Evolutionary conservation across 2,797 vertebrate genomes (phyloP).

Genomic region (Chaenodraco wilsoni): DNA sequence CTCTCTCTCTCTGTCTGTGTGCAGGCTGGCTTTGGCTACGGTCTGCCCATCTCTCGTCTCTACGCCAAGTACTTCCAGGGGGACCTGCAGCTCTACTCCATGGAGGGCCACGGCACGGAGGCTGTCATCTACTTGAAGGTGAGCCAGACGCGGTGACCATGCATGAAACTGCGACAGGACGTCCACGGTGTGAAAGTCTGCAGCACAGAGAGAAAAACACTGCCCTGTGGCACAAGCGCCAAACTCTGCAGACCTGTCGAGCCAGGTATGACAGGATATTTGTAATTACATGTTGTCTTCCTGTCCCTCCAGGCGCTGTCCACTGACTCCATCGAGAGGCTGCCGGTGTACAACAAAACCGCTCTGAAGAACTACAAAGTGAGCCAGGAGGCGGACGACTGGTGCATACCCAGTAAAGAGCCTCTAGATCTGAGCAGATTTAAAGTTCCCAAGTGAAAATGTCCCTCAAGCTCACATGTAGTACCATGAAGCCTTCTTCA

Average conservation of each 20-base stretch:
- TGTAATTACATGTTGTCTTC: constrained; percentile 8
- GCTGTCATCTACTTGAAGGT: constrained; percentile 96
- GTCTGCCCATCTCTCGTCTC: constrained; percentile 94
- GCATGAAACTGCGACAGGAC: constrained; percentile 8
- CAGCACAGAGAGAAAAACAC: not conserved
- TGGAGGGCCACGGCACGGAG: constrained; percentile 94
- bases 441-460: constrained; percentile 81
- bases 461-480: constrained; percentile 1
- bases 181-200: constrained; percentile 1
- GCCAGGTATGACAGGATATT: not conserved
- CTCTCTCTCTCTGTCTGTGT: constrained; percentile 1
- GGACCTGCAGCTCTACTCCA: constrained; percentile 95
- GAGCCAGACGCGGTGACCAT: constrained; percentile 36
- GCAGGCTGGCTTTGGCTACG: constrained; percentile 95
- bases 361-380: constrained; percentile 94
- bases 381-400: constrained; percentile 92
- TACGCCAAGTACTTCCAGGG: constrained; percentile 98
- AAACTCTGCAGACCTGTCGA: constrained; percentile 2
- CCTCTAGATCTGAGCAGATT: constrained; percentile 91
- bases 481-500: constrained; percentile 25
- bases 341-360: constrained; percentile 96
- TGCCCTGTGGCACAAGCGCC: not conserved
- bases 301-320: constrained; percentile 87
- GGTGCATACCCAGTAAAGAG: constrained; percentile 94
- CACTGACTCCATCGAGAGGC: constrained; percentile 93